Evolutionary conservation across 92 coral and sea anemone genomes (phyloP).

Genomic region (Nematostella vectensis): DNA sequence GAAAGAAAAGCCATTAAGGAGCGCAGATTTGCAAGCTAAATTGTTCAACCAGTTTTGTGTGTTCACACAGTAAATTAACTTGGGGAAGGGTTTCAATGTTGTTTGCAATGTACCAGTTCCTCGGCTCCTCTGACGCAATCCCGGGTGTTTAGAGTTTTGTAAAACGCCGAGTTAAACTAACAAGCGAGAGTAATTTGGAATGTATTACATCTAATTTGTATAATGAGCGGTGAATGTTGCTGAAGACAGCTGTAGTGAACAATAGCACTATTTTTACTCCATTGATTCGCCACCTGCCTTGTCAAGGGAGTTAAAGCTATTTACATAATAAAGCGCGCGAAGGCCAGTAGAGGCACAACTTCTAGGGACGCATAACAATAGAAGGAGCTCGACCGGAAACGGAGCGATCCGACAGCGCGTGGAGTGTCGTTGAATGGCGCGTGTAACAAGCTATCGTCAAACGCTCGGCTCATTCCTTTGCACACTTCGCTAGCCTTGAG

Average conservation of each 20-base stretch:
- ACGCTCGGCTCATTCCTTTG: no score
- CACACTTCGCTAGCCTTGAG: no score
- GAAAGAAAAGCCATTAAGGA: no score
- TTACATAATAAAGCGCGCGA: slow-evolving; percentile 59
- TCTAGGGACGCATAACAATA: slow-evolving; percentile 16
- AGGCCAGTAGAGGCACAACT: neutral
- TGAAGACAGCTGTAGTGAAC: slow-evolving; percentile 77
- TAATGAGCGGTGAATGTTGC: slow-evolving; percentile 60
- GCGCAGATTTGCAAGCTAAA: no score
- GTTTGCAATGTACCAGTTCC: neutral
- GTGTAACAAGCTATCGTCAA: no score
- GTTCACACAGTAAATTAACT: neutral
- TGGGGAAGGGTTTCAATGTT: neutral
- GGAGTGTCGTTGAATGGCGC: no score
- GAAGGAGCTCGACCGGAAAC: slow-evolving; percentile 55
- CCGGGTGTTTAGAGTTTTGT: neutral
- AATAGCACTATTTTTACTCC: slow-evolving; percentile 72
- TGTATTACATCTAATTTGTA: slow-evolving; percentile 64
- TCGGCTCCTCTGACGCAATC: neutral
- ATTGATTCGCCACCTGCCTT: slow-evolving; percentile 81
- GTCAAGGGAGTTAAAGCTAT: slow-evolving; percentile 35
- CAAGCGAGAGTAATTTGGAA: slow-evolving; percentile 29
- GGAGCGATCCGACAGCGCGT: slow-evolving; percentile 33
- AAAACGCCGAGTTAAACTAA: slow-evolving; percentile 25
- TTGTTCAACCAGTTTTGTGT: neutral